Evolutionary conservation across 2,113 vertebrate genomes (phyloP).

Genomic region (Pelodiscus sinensis): DNA sequence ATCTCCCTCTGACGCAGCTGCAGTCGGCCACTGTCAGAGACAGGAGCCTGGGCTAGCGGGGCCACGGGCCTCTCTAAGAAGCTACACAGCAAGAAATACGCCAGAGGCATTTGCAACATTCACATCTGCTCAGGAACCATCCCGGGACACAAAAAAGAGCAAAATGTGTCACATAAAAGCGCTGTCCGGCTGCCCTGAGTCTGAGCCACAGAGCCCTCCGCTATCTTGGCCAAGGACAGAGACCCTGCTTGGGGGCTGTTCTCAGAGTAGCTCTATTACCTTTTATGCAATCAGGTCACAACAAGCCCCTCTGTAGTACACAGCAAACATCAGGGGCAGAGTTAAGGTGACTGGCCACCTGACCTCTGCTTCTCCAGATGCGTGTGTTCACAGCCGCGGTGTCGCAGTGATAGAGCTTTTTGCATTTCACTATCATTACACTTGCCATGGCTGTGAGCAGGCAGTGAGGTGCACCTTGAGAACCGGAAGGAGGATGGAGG

Average conservation of each 20-base stretch:
- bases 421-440: background rate
- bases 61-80: background rate
- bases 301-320: background rate
- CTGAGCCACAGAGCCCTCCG: background rate
- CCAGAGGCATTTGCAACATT: background rate
- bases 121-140: no score
- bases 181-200: no score
- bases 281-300: background rate
- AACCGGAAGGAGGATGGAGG: background rate
- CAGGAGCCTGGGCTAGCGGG: background rate
- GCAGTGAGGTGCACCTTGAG: background rate
- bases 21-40: background rate
- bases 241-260: background rate
- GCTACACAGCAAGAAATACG: background rate
- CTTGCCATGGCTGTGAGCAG: background rate
- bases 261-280: background rate
- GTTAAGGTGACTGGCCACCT: background rate
- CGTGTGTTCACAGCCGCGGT: background rate
- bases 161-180: no score
- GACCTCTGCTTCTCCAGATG: background rate
- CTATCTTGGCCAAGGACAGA: background rate
- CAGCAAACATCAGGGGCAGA: background rate
- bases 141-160: no score
- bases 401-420: background rate
- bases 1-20: background rate